A percentile compares a stretch with the other conserved stretches of the same genome.
Evolutionary conservation across 2,113 vertebrate genomes (phyloP).

Genomic region (Stictonetta naevosa): DNA sequence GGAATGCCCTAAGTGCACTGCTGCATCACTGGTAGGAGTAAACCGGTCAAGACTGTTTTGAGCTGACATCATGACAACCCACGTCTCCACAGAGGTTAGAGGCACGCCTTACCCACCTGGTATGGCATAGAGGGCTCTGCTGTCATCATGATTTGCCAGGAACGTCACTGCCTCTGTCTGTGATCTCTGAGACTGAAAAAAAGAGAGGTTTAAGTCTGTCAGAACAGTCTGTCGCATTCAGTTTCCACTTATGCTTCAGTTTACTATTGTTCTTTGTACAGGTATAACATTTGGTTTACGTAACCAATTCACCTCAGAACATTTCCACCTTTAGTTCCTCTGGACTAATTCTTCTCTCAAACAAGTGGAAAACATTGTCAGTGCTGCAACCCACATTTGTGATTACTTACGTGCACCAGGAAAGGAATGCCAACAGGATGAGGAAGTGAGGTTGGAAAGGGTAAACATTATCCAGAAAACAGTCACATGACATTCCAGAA

Average conservation of each 20-base stretch:
- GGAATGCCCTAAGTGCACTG: fast-evolving
- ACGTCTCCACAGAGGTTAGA: neutral
- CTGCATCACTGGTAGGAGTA: neutral
- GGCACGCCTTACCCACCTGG: slow-evolving; percentile 81
- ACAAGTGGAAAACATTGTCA: neutral
- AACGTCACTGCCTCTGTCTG: slow-evolving; percentile 98
- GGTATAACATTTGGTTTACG: fast-evolving
- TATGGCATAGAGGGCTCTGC: slow-evolving; percentile 96
- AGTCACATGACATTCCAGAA: neutral
- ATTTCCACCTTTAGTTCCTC: neutral
- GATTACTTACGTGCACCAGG: neutral
- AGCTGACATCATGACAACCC: fast-evolving
- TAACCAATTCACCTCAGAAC: neutral
- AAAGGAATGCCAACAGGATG: neutral
- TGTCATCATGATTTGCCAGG: slow-evolving; percentile 96
- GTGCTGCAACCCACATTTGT: neutral
- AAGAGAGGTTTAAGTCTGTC: neutral
- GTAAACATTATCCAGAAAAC: neutral
- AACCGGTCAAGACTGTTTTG: neutral
- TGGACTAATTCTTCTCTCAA: neutral
- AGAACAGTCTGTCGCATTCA: neutral
- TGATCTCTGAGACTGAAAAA: slow-evolving; percentile 91
- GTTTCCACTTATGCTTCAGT: neutral
- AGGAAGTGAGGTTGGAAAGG: neutral
- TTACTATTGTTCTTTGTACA: neutral